phyloP scores from a whole-genome alignment of 2,797 vertebrate genomes.

The Lithobates pipiens region DNA sequence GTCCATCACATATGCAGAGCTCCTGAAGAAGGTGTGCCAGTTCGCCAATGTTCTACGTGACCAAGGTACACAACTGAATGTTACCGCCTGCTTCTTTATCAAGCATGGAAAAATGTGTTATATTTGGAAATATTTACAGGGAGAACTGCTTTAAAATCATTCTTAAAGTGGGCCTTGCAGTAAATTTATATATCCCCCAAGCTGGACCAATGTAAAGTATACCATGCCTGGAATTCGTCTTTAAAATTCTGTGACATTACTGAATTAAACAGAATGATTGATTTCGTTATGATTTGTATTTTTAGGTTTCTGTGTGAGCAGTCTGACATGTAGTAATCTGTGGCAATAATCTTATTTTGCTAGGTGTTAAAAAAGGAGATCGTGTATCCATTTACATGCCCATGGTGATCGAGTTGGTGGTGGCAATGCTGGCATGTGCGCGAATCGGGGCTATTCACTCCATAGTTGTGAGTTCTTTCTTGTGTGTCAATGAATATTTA shows the following conservation, averaged over 20 bases:
- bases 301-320: too few relatives aligned
- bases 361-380: conserved; percentile 94
- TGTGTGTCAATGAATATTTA: neutral
- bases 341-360: conserved; percentile 32
- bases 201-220: too few relatives aligned
- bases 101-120: neutral
- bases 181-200: too few relatives aligned
- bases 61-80: conserved; percentile 79
- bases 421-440: conserved; percentile 94
- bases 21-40: conserved; percentile 89
- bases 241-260: too few relatives aligned
- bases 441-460: conserved; percentile 95
- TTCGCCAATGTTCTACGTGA: conserved; percentile 93
- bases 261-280: too few relatives aligned
- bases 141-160: too few relatives aligned
- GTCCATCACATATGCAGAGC: conserved; percentile 88
- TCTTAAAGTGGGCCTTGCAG: too few relatives aligned
- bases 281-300: too few relatives aligned
- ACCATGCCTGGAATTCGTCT: too few relatives aligned
- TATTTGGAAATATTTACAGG: too few relatives aligned
- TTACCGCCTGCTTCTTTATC: neutral
- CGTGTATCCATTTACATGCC: conserved; percentile 96
- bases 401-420: conserved; percentile 94
- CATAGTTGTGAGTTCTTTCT: conserved; percentile 85
- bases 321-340: too few relatives aligned